Evolutionary conservation across 53 echinoderm and acorn worm species (phyloP).

Genomic region (Echinarachnius parma): DNA sequence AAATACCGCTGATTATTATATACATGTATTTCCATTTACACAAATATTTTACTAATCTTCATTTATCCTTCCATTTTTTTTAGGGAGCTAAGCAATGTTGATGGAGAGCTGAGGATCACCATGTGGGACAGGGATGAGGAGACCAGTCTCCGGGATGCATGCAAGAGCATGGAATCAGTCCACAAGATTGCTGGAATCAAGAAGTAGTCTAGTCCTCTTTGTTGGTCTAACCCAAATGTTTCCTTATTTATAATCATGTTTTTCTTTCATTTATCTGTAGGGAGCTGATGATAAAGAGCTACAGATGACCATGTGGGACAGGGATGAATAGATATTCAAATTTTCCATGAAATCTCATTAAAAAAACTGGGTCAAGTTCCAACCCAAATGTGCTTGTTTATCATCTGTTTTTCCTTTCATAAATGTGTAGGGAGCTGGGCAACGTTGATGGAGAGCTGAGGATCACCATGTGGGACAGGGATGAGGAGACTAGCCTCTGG

Average conservation of each 20-base stretch:
- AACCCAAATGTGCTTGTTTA: too few species aligned
- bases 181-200: constrained; percentile 95
- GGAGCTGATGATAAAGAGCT: background rate
- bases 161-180: constrained; percentile 78
- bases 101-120: constrained; percentile 61
- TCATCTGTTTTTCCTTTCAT: too few species aligned
- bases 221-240: too few species aligned
- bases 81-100: constrained; percentile 25
- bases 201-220: too few species aligned
- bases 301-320: background rate
- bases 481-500: constrained; percentile 93
- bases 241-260: too few species aligned
- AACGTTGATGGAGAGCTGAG: constrained; percentile 49
- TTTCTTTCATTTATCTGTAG: too few species aligned
- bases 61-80: too few species aligned
- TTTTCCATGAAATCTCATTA: too few species aligned
- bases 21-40: too few species aligned
- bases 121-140: constrained; percentile 99
- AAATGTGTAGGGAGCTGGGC: constrained; percentile 20
- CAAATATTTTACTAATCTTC: too few species aligned
- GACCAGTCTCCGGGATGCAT: constrained; percentile 81
- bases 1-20: background rate
- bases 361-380: too few species aligned
- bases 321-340: too few species aligned
- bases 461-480: constrained; percentile 90